Conservation (phyloP, 2,113 vertebrate species). For the Rhineura floridana region DNA sequence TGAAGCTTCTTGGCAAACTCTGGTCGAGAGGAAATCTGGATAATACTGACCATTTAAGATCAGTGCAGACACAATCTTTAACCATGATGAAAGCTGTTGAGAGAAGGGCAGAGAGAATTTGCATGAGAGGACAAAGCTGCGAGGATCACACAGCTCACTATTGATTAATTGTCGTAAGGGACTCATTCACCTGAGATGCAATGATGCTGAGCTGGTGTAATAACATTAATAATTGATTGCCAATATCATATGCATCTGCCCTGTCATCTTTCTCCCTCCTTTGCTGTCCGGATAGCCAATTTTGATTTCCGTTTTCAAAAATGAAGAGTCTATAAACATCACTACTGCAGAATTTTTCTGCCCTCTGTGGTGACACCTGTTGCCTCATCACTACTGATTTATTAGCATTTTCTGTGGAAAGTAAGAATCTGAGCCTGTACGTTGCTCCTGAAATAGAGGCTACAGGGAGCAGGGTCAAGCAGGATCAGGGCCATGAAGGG, state of each 20-base stretch:
- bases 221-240: not conserved
- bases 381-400: not conserved
- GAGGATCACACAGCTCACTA: not conserved
- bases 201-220: not conserved
- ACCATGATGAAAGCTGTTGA: not conserved
- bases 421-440: not conserved
- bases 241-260: constrained; percentile 25
- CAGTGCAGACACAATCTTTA: not conserved
- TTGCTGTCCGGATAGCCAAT: not conserved
- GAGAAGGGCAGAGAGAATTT: not conserved
- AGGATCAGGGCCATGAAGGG: too few relatives aligned
- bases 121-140: not conserved
- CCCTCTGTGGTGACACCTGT: not conserved
- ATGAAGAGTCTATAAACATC: not conserved
- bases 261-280: constrained; percentile 43
- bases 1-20: not conserved
- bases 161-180: not conserved
- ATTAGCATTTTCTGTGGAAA: too few relatives aligned
- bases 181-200: constrained; percentile 44
- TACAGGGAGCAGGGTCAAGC: too few relatives aligned
- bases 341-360: not conserved
- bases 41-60: not conserved
- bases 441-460: not conserved
- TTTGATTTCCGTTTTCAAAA: not conserved
- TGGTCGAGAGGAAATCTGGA: not conserved